Conservation (phyloP, 2,888 invertebrate genomes). For the Acronicta leporina region DNA sequence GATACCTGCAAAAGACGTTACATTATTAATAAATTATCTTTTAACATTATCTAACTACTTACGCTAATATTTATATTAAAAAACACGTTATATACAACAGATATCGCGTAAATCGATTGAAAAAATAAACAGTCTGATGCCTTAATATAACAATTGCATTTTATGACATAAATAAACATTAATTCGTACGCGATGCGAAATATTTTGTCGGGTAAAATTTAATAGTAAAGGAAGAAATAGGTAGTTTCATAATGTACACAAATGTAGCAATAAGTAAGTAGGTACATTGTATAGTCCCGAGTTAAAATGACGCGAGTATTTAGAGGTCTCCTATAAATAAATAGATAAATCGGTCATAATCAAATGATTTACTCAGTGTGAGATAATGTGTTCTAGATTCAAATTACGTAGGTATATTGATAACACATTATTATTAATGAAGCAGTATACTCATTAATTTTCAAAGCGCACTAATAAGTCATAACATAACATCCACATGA, state of each 20-base stretch:
- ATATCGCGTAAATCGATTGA: slow-evolving; percentile 7
- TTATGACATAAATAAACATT: slow-evolving; percentile 2
- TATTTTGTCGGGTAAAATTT: not conserved
- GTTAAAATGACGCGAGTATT: slow-evolving; percentile 29
- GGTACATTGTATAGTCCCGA: slow-evolving; percentile 18
- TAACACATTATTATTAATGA: slow-evolving; percentile 51
- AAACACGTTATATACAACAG: slow-evolving; percentile 22
- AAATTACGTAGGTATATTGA: slow-evolving; percentile 44
- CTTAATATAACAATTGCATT: not conserved
- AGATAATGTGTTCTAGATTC: slow-evolving; percentile 68
- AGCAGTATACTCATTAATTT: slow-evolving; percentile 37
- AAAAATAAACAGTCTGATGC: not conserved
- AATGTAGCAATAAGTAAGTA: slow-evolving; percentile 11
- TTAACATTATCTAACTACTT: slow-evolving; percentile 37
- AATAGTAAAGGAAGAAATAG: slow-evolving; percentile 10
- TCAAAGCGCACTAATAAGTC: slow-evolving; percentile 29
- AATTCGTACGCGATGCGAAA: not conserved
- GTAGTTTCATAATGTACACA: slow-evolving; percentile 6
- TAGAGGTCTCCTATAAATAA: slow-evolving; percentile 42
- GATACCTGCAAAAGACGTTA: slow-evolving; percentile 78
- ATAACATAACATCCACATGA: slow-evolving; percentile 28
- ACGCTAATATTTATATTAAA: slow-evolving; percentile 21
- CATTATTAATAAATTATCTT: slow-evolving; percentile 55
- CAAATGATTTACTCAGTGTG: slow-evolving; percentile 58
- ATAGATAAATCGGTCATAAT: slow-evolving; percentile 55